Conservation (phyloP, 2,113 vertebrate species). For the Lamprologus ornatipinnis region DNA sequence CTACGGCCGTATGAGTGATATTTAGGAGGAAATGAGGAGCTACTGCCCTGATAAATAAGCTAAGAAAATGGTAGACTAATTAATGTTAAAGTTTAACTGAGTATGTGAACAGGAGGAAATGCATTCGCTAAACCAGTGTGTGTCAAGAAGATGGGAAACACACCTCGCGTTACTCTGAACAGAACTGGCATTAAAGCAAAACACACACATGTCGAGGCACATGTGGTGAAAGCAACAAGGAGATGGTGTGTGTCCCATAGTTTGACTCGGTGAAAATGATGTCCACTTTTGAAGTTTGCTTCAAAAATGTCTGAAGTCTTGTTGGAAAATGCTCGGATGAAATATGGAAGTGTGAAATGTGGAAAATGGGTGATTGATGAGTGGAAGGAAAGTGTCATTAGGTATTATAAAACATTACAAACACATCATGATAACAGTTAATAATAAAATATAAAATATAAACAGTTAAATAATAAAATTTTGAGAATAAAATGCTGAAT, state of each 20-base stretch:
- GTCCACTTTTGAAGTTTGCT: slow-evolving; percentile 52
- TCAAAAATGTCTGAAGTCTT: slow-evolving; percentile 45
- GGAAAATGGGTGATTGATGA: background rate
- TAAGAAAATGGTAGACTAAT: background rate
- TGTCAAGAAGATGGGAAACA: background rate
- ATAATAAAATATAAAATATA: background rate
- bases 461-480: background rate
- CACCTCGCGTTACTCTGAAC: background rate
- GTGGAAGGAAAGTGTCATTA: background rate
- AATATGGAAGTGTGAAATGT: slow-evolving; percentile 12
- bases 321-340: slow-evolving; percentile 7
- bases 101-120: background rate
- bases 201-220: background rate
- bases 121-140: background rate
- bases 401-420: background rate
- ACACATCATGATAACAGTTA: background rate
- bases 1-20: background rate
- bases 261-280: background rate
- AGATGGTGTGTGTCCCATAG: background rate
- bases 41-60: background rate
- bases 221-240: background rate
- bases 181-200: background rate
- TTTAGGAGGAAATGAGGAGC: background rate
- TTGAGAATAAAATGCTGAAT: background rate
- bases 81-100: background rate